phyloP scores from a whole-genome alignment of 92 coral and sea anemone species.

The Umimayanthus chanpuru region DNA sequence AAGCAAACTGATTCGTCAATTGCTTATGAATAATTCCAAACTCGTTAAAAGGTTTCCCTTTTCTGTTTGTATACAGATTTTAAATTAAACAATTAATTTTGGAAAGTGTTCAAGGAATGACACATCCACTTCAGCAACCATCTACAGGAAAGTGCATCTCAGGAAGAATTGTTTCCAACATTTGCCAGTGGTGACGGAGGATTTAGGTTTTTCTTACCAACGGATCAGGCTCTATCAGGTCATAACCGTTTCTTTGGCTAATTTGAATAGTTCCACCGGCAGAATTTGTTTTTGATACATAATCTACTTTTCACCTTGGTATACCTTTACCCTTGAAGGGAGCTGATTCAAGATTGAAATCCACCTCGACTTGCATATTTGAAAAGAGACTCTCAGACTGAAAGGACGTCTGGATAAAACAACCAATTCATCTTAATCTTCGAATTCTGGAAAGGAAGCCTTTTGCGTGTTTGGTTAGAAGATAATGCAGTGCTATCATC shows the following conservation, averaged over 20 bases:
- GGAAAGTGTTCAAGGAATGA: background rate
- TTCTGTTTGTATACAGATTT: slow-evolving; percentile 20
- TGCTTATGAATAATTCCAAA: background rate
- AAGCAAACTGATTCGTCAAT: background rate
- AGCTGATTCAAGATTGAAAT: background rate
- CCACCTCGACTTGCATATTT: background rate
- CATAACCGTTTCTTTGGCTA: background rate
- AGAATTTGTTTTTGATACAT: too few species aligned
- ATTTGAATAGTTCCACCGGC: background rate
- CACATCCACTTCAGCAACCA: background rate
- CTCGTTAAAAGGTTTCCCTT: slow-evolving; percentile 2
- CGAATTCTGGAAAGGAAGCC: background rate
- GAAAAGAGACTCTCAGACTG: background rate
- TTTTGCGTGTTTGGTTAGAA: background rate
- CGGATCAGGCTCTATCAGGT: background rate
- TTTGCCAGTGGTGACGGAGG: background rate
- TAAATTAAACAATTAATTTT: slow-evolving; percentile 25
- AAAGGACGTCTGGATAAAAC: background rate
- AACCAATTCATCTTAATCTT: too few species aligned
- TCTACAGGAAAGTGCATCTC: background rate
- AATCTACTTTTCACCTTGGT: background rate
- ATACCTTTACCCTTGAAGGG: background rate
- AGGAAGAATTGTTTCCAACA: background rate
- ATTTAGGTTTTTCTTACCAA: background rate
- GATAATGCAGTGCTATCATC: background rate